A percentile compares a stretch with the other conserved stretches of the same genome.
Conservation (phyloP, 2,113 vertebrate species). For the Corydoras maculifer region DNA sequence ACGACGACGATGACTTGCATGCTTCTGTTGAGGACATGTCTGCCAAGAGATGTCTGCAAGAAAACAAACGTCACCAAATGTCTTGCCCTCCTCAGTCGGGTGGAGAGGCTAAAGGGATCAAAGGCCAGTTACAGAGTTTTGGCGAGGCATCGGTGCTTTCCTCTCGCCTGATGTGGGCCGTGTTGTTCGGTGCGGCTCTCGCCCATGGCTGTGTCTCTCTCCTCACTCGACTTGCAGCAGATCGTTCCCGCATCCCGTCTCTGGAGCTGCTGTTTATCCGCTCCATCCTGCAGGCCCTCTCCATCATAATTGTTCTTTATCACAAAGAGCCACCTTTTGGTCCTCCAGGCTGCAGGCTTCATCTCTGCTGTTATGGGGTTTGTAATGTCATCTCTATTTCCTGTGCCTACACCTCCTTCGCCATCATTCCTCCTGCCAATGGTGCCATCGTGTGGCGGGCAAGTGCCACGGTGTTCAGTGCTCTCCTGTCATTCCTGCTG, state of each 20-base stretch:
- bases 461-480: constrained; percentile 91
- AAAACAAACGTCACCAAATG: too few relatives aligned
- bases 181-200: constrained; percentile 84
- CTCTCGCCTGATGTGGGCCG: constrained; percentile 83
- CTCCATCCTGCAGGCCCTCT: constrained; percentile 88
- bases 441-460: constrained; percentile 97
- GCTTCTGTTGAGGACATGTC: constrained; percentile 77
- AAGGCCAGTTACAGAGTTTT: constrained; percentile 73
- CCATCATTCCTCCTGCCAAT: constrained; percentile 92
- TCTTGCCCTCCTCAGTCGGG: too few relatives aligned
- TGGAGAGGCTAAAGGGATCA: constrained; percentile 57
- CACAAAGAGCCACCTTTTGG: constrained; percentile 89
- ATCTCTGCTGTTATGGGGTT: constrained; percentile 88
- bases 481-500: constrained; percentile 85
- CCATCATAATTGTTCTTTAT: constrained; percentile 82
- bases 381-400: constrained; percentile 97
- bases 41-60: constrained; percentile 63
- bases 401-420: constrained; percentile 94
- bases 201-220: constrained; percentile 92
- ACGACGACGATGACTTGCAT: constrained; percentile 84
- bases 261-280: constrained; percentile 95
- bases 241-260: constrained; percentile 91
- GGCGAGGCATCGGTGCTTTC: constrained; percentile 77
- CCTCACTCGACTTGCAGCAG: constrained; percentile 84
- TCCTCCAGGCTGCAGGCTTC: constrained; percentile 81